A percentile compares a stretch with the other conserved stretches of the same genome.
These are phyloP conservation scores for Rhipidura dahli DNA, from an alignment of 2,113 vertebrate species.

Conservation along the genomic window DNA sequence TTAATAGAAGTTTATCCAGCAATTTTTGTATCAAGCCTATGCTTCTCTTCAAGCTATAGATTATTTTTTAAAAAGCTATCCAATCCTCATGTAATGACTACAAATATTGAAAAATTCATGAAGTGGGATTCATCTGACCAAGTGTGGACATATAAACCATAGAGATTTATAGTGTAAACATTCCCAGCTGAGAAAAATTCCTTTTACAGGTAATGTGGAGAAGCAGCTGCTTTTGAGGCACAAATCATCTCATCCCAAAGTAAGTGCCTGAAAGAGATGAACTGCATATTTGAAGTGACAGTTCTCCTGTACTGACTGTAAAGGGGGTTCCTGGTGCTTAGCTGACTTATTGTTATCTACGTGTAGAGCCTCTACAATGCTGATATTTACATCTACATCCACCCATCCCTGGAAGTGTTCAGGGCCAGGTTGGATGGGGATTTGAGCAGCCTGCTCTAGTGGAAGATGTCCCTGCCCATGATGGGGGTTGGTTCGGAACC, in stretches of 20 bases:
- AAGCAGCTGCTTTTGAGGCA: slow-evolving; percentile 29
- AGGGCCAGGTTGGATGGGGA: not conserved
- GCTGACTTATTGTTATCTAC: not conserved
- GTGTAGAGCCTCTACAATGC: not conserved
- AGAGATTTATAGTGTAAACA: slow-evolving; percentile 6
- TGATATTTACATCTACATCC: not conserved
- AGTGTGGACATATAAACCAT: not conserved
- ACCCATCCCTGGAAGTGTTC: not conserved
- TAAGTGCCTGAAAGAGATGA: slow-evolving; percentile 3
- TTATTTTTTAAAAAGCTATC: not conserved
- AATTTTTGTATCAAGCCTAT: not conserved
- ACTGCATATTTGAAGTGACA: not conserved
- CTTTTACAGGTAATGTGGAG: slow-evolving; percentile 19
- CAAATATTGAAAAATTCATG: slow-evolving; percentile 42
- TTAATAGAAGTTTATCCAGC: not conserved
- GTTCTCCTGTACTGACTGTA: not conserved
- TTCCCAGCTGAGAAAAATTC: slow-evolving; percentile 4
- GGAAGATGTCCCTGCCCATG: not conserved
- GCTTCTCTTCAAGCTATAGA: not conserved
- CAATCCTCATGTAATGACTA: not conserved
- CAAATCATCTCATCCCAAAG: not conserved
- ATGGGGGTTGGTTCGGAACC: not conserved
- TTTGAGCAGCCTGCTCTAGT: not conserved
- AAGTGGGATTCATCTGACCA: not conserved
- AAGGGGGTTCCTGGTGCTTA: not conserved